phyloP scores from a whole-genome alignment of 2,113 vertebrate species.

The Trichechus manatus region DNA sequence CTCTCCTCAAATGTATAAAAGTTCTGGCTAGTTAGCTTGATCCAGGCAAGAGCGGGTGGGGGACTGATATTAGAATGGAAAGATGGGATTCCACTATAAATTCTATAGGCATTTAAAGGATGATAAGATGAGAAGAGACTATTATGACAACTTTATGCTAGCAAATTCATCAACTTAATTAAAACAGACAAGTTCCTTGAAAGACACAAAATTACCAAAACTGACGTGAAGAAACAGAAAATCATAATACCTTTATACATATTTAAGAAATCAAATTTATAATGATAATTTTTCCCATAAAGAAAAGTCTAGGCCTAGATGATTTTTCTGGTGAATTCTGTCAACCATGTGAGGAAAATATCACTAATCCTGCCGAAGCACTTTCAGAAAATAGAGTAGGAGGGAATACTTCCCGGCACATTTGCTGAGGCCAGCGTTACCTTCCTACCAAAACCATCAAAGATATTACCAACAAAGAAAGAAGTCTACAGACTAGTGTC shows the following conservation, averaged over 20 bases:
- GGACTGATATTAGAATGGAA: not conserved
- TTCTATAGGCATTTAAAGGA: not conserved
- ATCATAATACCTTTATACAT: not conserved
- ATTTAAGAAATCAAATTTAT: not conserved
- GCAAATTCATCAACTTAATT: not conserved
- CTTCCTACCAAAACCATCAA: not conserved
- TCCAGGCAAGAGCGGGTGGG: not conserved
- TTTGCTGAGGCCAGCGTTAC: not conserved
- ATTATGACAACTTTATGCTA: not conserved
- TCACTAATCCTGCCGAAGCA: not conserved
- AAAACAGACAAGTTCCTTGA: not conserved
- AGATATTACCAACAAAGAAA: not conserved
- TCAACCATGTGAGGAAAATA: not conserved
- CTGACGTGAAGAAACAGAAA: slow-evolving; percentile 1
- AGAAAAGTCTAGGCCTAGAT: not conserved
- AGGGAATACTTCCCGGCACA: not conserved
- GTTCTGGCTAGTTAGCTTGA: not conserved
- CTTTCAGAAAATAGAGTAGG: not conserved
- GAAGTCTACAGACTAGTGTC: not conserved
- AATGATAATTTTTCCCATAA: not conserved
- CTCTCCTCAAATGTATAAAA: not conserved
- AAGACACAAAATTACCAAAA: not conserved
- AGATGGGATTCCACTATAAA: not conserved
- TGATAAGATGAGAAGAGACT: not conserved
- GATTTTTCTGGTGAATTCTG: not conserved